Base-by-base conservation (phyloP, 2,797 vertebrate genomes). In the Alexandromys oeconomus region DNA sequence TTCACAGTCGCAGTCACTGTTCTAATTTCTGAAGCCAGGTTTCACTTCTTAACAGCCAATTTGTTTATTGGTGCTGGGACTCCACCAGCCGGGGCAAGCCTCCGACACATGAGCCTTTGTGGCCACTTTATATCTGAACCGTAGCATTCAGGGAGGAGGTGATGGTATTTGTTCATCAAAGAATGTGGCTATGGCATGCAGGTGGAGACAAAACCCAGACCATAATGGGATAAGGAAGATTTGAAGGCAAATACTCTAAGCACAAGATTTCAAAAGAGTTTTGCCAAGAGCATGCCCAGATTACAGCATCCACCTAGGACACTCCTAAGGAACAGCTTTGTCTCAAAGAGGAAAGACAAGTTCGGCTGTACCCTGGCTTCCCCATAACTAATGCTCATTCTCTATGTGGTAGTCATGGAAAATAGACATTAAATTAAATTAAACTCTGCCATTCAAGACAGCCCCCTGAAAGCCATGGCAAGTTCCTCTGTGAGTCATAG, bases 281-380 rank as follows among this genome's bases (percentile, higher is more conserved):
- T 40, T 73, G 5, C 34, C 7, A 6, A 46, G 48, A 61, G 23
- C 59, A 10, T 29, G 19, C 43, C 61, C 29, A 67, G 31, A 67
- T 25, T 48, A 21, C 3, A 48, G 31, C 2, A 12, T 7, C 31
- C 7, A 27, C 21, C 21, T 10, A 51, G 63, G 43, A 34, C 12
- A 51, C 19, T 69, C 31, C 82, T 69, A 69, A n/a, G 46, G 31
- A 69, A 85, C 29, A 29, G 46, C 2, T 31, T 65, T 1, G 0
- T 23, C 6, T 5, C 6, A 9, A 7, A 4, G 0, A 8, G 37
- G 48, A 19, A 67, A 46, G 9, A 5, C 27, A 10, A 29, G 61
- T 4, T 29, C 51, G 15, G 69, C 4, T 40, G 21, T 10, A 54
- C 65, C 31, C 23, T n/a, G 5, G 14, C 25, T 51, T 29, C 1